phyloP scores from a whole-genome alignment of 2,797 vertebrate genomes.

The Crenuchus spilurus region DNA sequence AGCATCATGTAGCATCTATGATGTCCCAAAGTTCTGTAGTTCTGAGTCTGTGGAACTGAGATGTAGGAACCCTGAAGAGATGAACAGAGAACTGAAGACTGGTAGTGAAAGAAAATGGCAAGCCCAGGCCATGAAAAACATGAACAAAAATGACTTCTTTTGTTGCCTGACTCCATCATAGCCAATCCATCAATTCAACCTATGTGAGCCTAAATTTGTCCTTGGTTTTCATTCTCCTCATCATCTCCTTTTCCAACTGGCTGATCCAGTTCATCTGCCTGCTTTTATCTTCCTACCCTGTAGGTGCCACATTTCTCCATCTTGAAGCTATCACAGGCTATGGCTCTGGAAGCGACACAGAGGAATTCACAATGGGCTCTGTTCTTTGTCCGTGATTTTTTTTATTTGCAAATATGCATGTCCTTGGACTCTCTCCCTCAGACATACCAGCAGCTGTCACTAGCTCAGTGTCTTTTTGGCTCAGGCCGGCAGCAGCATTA shows the following conservation, averaged over 20 bases:
- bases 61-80: too few relatives aligned
- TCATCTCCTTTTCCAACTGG: conserved; percentile 16
- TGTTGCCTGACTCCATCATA: neutral
- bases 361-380: conserved; percentile 49
- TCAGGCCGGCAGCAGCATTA: conserved; percentile 62
- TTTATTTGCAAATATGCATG: conserved; percentile 52
- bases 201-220: neutral
- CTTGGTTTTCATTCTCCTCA: neutral
- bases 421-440: conserved; percentile 69
- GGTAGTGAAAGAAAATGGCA: too few relatives aligned
- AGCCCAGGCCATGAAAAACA: too few relatives aligned
- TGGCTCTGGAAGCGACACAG: conserved; percentile 45
- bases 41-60: too few relatives aligned
- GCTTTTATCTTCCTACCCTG: conserved; percentile 27
- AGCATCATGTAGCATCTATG: too few relatives aligned
- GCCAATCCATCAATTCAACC: neutral
- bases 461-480: conserved; percentile 62
- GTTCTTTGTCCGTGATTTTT: conserved; percentile 46
- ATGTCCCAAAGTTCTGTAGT: too few relatives aligned
- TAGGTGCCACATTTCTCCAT: conserved; percentile 40
- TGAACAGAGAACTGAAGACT: too few relatives aligned
- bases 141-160: neutral
- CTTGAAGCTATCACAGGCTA: conserved; percentile 48
- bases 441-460: conserved; percentile 76
- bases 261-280: conserved; percentile 15